Evolutionary conservation across 1,140 invertebrate species (phyloP).

Genomic region (Papilio helenus): DNA sequence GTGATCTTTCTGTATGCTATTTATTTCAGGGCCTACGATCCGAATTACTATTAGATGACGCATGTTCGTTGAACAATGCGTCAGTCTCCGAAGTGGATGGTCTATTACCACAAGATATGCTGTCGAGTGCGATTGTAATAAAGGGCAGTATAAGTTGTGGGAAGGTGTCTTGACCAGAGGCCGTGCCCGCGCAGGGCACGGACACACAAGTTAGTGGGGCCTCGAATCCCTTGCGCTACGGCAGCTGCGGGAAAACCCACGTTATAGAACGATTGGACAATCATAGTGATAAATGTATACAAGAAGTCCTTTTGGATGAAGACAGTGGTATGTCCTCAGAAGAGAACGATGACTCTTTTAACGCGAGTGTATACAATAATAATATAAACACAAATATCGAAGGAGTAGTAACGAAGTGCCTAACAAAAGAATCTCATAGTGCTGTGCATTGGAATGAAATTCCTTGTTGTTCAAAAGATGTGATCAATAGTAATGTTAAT

Average conservation of each 20-base stretch:
- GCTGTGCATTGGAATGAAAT: conserved; percentile 76
- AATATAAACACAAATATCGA: conserved; percentile 53
- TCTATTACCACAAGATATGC: conserved; percentile 64
- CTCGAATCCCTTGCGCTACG: conserved; percentile 57
- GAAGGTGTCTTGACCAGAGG: conserved; percentile 74
- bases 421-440: conserved; percentile 69
- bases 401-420: conserved; percentile 73
- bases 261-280: conserved; percentile 46
- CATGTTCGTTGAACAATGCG: conserved; percentile 63
- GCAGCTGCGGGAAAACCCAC: conserved; percentile 71
- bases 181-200: conserved; percentile 72
- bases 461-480: conserved; percentile 78
- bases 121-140: conserved; percentile 65
- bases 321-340: conserved; percentile 80
- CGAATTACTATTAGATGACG: conserved; percentile 72
- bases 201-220: conserved; percentile 48
- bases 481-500: conserved; percentile 64
- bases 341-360: conserved; percentile 71
- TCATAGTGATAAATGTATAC: conserved; percentile 52
- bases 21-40: conserved; percentile 68
- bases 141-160: conserved; percentile 58
- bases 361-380: conserved; percentile 47
- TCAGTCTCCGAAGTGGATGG: conserved; percentile 65
- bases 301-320: conserved; percentile 57
- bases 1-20: background rate